These are phyloP conservation scores for Hirtodrosophila trivittata DNA, from an alignment of 2,888 invertebrate genomes.

Conservation along the genomic window DNA sequence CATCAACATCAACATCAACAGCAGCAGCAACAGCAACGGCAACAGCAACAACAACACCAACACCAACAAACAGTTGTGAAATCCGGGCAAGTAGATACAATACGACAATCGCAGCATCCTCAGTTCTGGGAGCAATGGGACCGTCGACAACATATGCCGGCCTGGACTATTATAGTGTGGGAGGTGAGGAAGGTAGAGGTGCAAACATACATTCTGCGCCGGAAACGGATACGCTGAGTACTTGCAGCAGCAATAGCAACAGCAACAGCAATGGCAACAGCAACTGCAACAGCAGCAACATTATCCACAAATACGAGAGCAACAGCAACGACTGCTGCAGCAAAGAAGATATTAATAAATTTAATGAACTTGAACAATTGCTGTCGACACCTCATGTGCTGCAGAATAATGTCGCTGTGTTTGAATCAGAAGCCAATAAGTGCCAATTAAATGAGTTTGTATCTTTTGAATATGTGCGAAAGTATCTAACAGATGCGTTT, in stretches of 20 bases:
- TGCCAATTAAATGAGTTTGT: constrained; percentile 80
- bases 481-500: constrained; percentile 81
- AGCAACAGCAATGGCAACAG: constrained; percentile 33
- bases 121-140: constrained; percentile 18
- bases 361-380: constrained; percentile 78
- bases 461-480: constrained; percentile 84
- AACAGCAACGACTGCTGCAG: constrained; percentile 33
- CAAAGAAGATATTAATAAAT: constrained; percentile 74
- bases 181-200: constrained; percentile 9
- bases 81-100: constrained; percentile 22
- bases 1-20: constrained; percentile 24
- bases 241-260: constrained; percentile 43
- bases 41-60: constrained; percentile 23
- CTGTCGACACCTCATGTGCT: constrained; percentile 35
- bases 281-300: constrained; percentile 34
- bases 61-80: constrained; percentile 16
- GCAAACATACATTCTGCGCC: constrained; percentile 28
- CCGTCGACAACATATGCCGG: constrained; percentile 32
- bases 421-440: constrained; percentile 33
- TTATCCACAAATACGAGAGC: constrained; percentile 33
- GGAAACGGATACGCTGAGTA: constrained; percentile 64
- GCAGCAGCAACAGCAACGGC: constrained; percentile 22
- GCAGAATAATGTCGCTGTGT: constrained; percentile 8
- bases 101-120: constrained; percentile 24
- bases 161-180: constrained; percentile 22